Evolutionary conservation across 2,888 invertebrate species (phyloP).

Genomic region (Acanthococcus lagerstroemiae): DNA sequence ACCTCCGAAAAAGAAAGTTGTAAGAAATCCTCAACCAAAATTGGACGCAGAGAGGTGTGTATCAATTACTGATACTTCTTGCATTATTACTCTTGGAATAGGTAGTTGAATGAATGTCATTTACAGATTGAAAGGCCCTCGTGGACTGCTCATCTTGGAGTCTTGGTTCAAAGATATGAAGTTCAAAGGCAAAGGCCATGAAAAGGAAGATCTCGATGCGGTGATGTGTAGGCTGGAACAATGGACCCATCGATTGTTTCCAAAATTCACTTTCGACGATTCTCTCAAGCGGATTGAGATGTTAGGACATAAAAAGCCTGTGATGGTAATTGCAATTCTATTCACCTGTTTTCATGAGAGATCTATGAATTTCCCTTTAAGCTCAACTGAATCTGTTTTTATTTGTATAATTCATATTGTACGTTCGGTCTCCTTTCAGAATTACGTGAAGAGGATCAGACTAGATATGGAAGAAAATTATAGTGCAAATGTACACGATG

Average conservation of each 20-base stretch:
- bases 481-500: constrained; percentile 43
- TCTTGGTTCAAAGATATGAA: constrained; percentile 70
- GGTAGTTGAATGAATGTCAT: too few relatives aligned
- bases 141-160: constrained; percentile 71
- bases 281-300: constrained; percentile 67
- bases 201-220: constrained; percentile 67
- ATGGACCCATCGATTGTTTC: constrained; percentile 88
- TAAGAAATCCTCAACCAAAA: constrained; percentile 56
- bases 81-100: too few relatives aligned
- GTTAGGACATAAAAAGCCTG: constrained; percentile 67
- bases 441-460: constrained; percentile 44
- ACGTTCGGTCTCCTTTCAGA: constrained; percentile 2
- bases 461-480: constrained; percentile 48
- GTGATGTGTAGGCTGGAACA: constrained; percentile 77
- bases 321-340: constrained; percentile 51
- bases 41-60: constrained; percentile 52
- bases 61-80: too few relatives aligned
- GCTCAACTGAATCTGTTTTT: background rate
- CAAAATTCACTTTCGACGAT: constrained; percentile 80
- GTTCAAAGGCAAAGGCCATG: constrained; percentile 71
- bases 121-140: constrained; percentile 56
- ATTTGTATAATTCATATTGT: background rate
- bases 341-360: background rate
- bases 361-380: background rate
- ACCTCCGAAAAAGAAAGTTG: constrained; percentile 42